A percentile compares a stretch with the other conserved stretches of the same genome.
Conservation (phyloP, 2,888 invertebrate species). For the Nomada ruficornis region DNA sequence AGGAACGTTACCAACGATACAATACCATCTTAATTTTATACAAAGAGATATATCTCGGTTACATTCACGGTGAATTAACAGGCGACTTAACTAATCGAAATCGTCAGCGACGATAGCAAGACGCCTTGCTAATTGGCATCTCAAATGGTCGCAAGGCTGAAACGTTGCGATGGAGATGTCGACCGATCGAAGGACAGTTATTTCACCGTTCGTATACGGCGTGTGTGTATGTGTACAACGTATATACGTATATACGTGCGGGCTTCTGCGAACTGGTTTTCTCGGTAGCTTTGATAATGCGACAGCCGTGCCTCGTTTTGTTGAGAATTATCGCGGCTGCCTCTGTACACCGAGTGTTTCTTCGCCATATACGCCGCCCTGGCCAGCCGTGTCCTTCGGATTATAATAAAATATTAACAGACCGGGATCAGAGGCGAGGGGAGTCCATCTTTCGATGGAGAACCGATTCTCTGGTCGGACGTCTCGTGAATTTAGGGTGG, state of each 20-base stretch:
- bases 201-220: slow-evolving; percentile 50
- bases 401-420: slow-evolving; percentile 52
- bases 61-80: background rate
- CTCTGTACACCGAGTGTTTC: slow-evolving; percentile 37
- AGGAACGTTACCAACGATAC: too few species aligned
- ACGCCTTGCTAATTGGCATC: slow-evolving; percentile 61
- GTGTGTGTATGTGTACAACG: background rate
- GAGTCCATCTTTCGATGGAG: slow-evolving; percentile 5
- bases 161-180: slow-evolving; percentile 62
- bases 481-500: slow-evolving; percentile 5
- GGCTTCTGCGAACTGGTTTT: slow-evolving; percentile 66
- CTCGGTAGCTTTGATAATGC: slow-evolving; percentile 66
- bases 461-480: slow-evolving; percentile 2
- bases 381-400: slow-evolving; percentile 44
- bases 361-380: slow-evolving; percentile 18
- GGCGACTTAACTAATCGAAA: slow-evolving; percentile 16
- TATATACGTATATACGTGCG: slow-evolving; percentile 11
- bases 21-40: too few species aligned
- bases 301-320: slow-evolving; percentile 61
- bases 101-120: slow-evolving; percentile 17
- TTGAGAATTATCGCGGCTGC: slow-evolving; percentile 57
- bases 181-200: slow-evolving; percentile 69
- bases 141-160: slow-evolving; percentile 58
- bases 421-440: background rate
- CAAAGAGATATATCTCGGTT: background rate